Evolutionary conservation across 2,888 invertebrate species (phyloP).

Genomic region (Nemotelus pantherinus): DNA sequence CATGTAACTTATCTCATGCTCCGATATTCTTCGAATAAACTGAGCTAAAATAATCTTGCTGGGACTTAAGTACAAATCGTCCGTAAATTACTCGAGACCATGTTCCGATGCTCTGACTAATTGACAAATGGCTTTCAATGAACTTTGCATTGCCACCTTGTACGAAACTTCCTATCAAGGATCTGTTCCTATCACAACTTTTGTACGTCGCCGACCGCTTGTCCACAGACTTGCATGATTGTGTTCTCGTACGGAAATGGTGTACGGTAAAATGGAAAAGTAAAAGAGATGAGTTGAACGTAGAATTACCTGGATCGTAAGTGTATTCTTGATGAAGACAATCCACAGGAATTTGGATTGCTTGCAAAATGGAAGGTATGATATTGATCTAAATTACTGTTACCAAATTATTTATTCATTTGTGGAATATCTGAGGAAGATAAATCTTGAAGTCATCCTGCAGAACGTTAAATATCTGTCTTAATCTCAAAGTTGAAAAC

Average conservation of each 20-base stretch:
- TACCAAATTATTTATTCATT: slow-evolving; percentile 49
- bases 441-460: slow-evolving; percentile 42
- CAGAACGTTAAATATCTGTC: slow-evolving; percentile 18
- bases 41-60: slow-evolving; percentile 26
- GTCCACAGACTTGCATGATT: slow-evolving; percentile 35
- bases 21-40: neutral
- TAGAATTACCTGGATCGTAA: neutral
- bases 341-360: neutral
- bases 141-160: slow-evolving; percentile 47
- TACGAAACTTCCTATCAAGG: slow-evolving; percentile 34
- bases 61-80: slow-evolving; percentile 42
- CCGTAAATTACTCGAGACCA: slow-evolving; percentile 19
- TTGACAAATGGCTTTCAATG: slow-evolving; percentile 49
- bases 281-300: neutral
- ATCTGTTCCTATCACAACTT: slow-evolving; percentile 34
- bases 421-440: slow-evolving; percentile 41
- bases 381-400: slow-evolving; percentile 28
- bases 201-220: neutral
- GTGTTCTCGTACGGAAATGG: neutral
- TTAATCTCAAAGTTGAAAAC: neutral
- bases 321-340: neutral
- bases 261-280: neutral
- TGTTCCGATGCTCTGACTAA: slow-evolving; percentile 44
- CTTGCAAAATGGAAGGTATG: neutral
- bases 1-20: neutral